Evolutionary conservation across 2,113 vertebrate species (phyloP).

Genomic region (Nanger granti): DNA sequence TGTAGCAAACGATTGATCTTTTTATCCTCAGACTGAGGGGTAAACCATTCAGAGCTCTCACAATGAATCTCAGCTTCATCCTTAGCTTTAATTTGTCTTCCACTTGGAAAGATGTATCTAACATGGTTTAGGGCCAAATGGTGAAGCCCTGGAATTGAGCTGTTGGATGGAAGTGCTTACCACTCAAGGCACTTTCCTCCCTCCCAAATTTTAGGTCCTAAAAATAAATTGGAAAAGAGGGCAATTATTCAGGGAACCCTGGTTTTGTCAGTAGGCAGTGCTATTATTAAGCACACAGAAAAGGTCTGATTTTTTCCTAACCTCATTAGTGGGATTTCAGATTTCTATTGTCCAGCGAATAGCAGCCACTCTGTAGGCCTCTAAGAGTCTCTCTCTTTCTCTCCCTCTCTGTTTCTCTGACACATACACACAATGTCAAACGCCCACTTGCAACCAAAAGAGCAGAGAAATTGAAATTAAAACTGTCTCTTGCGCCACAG

Average conservation of each 20-base stretch:
- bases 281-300: slow-evolving; percentile 52
- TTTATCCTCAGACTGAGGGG: not conserved
- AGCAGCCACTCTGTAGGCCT: not conserved
- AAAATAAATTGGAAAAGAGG: slow-evolving; percentile 59
- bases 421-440: slow-evolving; percentile 1
- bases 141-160: not conserved
- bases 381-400: not conserved
- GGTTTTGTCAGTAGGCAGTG: slow-evolving; percentile 26
- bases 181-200: slow-evolving; percentile 15
- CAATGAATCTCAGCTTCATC: not conserved
- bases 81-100: not conserved
- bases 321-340: slow-evolving; percentile 49
- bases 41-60: not conserved
- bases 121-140: not conserved
- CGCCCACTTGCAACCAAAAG: slow-evolving; percentile 6
- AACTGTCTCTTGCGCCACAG: not conserved
- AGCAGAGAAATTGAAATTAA: slow-evolving; percentile 18
- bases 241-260: slow-evolving; percentile 46
- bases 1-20: not conserved
- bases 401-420: not conserved
- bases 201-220: slow-evolving; percentile 21
- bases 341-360: slow-evolving; percentile 43
- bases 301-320: slow-evolving; percentile 22
- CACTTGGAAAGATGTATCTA: not conserved
- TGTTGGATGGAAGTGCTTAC: not conserved